Conservation (phyloP, 2,888 invertebrate species). For the Callosobruchus maculatus region DNA sequence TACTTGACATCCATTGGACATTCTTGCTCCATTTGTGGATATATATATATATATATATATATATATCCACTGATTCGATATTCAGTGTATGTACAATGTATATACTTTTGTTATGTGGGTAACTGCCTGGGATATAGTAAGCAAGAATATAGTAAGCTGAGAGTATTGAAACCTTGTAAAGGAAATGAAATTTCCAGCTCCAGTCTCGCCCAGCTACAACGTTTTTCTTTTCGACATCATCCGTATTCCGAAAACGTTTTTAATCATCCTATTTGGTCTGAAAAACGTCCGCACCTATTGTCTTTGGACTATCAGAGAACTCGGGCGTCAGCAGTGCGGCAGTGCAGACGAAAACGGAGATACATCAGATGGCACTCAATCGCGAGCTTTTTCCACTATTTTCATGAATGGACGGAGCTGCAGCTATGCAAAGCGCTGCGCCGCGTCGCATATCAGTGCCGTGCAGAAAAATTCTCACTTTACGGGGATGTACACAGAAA, state of each 20-base stretch:
- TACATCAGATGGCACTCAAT: neutral
- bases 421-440: neutral
- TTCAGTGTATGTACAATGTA: too few relatives aligned
- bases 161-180: too few relatives aligned
- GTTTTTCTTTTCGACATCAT: neutral
- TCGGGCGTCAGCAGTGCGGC: neutral
- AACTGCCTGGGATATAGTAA: too few relatives aligned
- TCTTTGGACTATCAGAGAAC: neutral
- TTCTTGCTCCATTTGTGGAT: too few relatives aligned
- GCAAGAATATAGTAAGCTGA: too few relatives aligned
- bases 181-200: too few relatives aligned
- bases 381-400: neutral
- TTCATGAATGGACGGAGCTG: neutral
- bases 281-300: neutral
- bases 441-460: too few relatives aligned
- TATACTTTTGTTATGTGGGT: too few relatives aligned
- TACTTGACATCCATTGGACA: too few relatives aligned
- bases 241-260: neutral
- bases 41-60: too few relatives aligned
- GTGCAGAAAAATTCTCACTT: neutral
- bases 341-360: neutral
- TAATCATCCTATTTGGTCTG: neutral
- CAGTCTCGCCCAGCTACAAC: too few relatives aligned
- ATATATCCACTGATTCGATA: too few relatives aligned
- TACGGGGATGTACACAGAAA: neutral